A percentile compares a stretch with the other conserved stretches of the same genome.
Conservation (phyloP, 1,140 invertebrate genomes). For the Scylla paramamosain region DNA sequence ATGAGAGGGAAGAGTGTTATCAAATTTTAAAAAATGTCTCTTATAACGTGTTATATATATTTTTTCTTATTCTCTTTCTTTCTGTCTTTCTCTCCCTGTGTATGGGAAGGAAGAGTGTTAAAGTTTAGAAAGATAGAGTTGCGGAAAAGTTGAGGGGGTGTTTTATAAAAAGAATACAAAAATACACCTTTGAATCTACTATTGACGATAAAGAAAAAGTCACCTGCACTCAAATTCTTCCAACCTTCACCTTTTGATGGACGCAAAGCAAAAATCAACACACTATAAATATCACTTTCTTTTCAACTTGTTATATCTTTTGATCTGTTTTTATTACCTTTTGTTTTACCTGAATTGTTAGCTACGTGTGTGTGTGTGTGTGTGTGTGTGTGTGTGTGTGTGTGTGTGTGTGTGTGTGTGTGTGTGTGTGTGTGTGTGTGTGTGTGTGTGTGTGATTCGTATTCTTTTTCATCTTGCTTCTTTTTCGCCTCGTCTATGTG, state of each 20-base stretch:
- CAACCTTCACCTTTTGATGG: background rate
- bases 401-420: too few species aligned
- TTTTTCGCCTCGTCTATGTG: background rate
- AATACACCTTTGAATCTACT: too few species aligned
- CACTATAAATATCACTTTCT: background rate
- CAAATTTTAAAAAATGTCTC: background rate
- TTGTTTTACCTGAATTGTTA: background rate
- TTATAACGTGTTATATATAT: background rate
- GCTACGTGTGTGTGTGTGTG: background rate
- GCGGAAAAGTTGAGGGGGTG: background rate
- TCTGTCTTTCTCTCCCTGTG: background rate
- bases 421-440: background rate
- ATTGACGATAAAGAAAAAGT: too few species aligned
- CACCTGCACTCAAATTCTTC: too few species aligned
- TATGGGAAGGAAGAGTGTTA: background rate
- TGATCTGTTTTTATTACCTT: background rate
- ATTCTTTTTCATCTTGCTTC: background rate
- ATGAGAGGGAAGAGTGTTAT: background rate
- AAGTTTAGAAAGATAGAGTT: background rate
- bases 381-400: slow-evolving; percentile 14
- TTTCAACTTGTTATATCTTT: background rate
- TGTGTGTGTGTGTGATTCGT: background rate
- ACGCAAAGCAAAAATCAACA: background rate
- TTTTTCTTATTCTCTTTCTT: background rate
- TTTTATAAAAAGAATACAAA: background rate